phyloP scores from a whole-genome alignment of 2,113 vertebrate species.

The Hoplias malabaricus region DNA sequence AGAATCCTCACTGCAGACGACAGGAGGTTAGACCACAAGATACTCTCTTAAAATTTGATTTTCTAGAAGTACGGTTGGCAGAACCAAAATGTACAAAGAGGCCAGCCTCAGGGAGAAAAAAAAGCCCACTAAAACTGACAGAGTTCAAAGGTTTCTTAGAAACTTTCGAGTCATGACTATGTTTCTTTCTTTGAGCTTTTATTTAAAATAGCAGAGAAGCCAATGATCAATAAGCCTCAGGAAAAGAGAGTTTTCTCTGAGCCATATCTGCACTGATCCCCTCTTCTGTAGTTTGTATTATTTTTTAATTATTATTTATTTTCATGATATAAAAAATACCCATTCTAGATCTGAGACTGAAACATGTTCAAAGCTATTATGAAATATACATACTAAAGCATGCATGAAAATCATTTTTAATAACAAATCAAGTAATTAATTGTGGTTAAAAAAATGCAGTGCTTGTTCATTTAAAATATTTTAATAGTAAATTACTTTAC shows the following conservation, averaged over 20 bases:
- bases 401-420: too few relatives aligned
- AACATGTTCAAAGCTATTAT: too few relatives aligned
- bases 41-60: neutral
- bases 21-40: neutral
- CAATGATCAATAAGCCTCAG: neutral
- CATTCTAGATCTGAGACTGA: too few relatives aligned
- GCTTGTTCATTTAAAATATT: too few relatives aligned
- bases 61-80: constrained; percentile 9
- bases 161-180: too few relatives aligned
- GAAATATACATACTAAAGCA: too few relatives aligned
- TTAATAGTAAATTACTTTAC: too few relatives aligned
- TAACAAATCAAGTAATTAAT: too few relatives aligned
- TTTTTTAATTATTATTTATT: too few relatives aligned
- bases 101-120: neutral
- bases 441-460: too few relatives aligned
- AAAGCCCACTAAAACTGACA: neutral
- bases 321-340: too few relatives aligned
- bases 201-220: neutral
- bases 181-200: too few relatives aligned
- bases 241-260: neutral
- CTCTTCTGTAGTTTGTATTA: neutral
- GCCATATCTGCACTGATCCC: neutral
- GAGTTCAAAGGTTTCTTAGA: neutral
- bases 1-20: neutral
- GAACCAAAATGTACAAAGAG: neutral